phyloP scores from a whole-genome alignment of 2,797 vertebrate genomes.

The Enteromius thamalakanensis region DNA sequence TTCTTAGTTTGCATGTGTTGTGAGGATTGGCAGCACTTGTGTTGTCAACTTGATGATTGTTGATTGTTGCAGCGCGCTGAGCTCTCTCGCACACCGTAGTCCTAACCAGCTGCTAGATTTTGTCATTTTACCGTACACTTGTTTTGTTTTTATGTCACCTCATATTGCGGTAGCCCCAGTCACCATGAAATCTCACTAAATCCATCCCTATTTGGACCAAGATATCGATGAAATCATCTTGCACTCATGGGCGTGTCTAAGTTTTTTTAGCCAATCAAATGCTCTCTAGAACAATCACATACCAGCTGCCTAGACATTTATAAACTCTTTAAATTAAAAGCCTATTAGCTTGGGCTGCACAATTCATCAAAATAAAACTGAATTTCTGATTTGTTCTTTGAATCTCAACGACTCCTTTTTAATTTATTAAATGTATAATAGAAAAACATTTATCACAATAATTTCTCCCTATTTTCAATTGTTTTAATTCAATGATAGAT shows the following conservation, averaged over 20 bases:
- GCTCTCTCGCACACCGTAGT: too few species aligned
- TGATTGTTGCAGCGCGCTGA: too few species aligned
- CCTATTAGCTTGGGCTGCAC: neutral
- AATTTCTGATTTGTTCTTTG: neutral
- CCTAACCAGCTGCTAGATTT: slow-evolving; percentile 17
- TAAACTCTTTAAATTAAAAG: neutral
- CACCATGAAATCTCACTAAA: neutral
- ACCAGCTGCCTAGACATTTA: neutral
- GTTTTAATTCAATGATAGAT: too few species aligned
- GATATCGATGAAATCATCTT: neutral
- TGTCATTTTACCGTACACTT: neutral
- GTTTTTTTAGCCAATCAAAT: slow-evolving; percentile 9
- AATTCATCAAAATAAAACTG: neutral
- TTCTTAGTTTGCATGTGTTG: too few species aligned
- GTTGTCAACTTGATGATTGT: too few species aligned
- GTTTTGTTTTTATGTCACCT: neutral
- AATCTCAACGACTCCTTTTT: neutral
- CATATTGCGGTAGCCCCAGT: neutral
- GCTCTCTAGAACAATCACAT: neutral
- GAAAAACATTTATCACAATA: too few species aligned
- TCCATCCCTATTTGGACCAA: neutral
- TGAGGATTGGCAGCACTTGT: too few species aligned
- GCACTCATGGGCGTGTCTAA: neutral
- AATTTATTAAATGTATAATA: neutral
- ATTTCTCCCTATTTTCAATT: too few species aligned